phyloP scores from a whole-genome alignment of 1,140 invertebrate species.

The Amyelois transitella region DNA sequence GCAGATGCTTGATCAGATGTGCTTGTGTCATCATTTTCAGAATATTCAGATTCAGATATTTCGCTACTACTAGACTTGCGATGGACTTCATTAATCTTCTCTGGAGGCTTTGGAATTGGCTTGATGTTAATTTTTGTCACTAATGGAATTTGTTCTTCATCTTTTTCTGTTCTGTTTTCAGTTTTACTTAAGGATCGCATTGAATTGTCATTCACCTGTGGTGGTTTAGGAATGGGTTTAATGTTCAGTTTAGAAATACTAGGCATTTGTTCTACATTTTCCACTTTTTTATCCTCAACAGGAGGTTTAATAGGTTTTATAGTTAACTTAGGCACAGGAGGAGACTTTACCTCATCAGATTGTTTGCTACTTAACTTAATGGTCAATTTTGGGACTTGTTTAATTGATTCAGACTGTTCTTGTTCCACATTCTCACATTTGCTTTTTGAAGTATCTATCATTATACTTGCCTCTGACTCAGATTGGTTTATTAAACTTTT shows the following conservation, averaged over 20 bases:
- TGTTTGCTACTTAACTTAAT: constrained; percentile 58
- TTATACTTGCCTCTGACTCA: not conserved
- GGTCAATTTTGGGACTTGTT: constrained; percentile 65
- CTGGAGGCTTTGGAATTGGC: constrained; percentile 56
- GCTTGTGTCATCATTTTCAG: constrained; percentile 70
- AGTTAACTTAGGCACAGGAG: constrained; percentile 60
- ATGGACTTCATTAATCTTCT: constrained; percentile 60
- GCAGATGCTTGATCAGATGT: constrained; percentile 62
- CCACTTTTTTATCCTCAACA: constrained; percentile 8
- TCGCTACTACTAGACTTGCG: constrained; percentile 71
- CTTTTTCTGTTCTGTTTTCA: not conserved
- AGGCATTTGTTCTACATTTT: constrained; percentile 5
- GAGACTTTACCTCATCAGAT: constrained; percentile 50
- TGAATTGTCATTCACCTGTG: constrained; percentile 22
- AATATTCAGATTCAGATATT: constrained; percentile 70
- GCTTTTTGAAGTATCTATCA: not conserved
- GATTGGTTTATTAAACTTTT: not conserved
- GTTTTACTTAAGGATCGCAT: not conserved
- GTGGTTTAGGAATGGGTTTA: constrained; percentile 36
- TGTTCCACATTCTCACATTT: not conserved
- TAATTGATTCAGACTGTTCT: constrained; percentile 23
- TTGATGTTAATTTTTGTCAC: constrained; percentile 69
- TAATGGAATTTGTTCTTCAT: constrained; percentile 34
- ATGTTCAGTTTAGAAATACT: constrained; percentile 43
- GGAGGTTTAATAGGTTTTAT: constrained; percentile 62